phyloP scores from a whole-genome alignment of 2,888 invertebrate species.

The Myopa testacea region DNA sequence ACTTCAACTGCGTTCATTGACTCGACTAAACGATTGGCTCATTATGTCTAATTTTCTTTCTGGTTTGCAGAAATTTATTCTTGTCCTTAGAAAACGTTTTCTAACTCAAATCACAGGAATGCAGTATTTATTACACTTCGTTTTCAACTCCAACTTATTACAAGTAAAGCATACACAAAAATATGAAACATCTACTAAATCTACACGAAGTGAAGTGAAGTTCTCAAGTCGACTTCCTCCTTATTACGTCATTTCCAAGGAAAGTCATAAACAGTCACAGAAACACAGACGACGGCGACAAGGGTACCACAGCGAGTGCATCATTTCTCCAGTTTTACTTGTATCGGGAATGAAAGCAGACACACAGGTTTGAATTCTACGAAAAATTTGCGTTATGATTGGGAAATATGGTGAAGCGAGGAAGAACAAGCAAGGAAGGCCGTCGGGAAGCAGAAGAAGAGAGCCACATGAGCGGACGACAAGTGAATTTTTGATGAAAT shows the following conservation, averaged over 20 bases:
- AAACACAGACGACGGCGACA: not conserved
- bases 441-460: not conserved
- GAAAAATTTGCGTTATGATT: constrained; percentile 19
- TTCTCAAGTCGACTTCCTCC: not conserved
- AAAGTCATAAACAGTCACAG: not conserved
- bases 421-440: not conserved
- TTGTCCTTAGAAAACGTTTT: too few species aligned
- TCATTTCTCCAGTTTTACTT: not conserved
- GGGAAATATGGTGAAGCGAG: not conserved
- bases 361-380: not conserved
- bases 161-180: too few species aligned
- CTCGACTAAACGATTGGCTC: too few species aligned
- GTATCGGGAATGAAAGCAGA: not conserved
- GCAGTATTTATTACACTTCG: too few species aligned
- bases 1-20: too few species aligned
- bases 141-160: too few species aligned
- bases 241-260: not conserved
- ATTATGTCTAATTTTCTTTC: too few species aligned
- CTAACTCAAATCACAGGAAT: too few species aligned
- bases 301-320: not conserved
- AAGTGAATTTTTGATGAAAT: constrained; percentile 13
- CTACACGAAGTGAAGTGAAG: too few species aligned
- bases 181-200: too few species aligned
- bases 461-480: not conserved
- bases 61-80: too few species aligned